phyloP scores from a whole-genome alignment of 1,140 invertebrate species.

The Euborellia annulipes region DNA sequence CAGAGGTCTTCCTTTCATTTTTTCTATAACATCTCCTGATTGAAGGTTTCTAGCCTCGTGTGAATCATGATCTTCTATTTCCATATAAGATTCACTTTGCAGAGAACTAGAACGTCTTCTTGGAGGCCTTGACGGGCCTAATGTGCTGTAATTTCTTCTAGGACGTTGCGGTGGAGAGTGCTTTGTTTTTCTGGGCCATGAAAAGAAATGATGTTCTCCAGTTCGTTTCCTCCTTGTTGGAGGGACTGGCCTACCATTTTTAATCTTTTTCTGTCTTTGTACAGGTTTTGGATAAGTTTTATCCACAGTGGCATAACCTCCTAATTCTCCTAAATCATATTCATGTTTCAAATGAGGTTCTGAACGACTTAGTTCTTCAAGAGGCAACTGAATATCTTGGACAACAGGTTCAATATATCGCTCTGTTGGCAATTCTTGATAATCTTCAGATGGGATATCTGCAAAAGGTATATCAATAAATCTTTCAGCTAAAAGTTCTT shows the following conservation, averaged over 20 bases:
- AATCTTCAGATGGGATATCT: constrained; percentile 3
- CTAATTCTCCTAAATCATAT: constrained; percentile 27
- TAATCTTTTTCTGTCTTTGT: constrained; percentile 17
- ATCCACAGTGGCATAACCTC: constrained; percentile 51
- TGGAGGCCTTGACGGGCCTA: constrained; percentile 39
- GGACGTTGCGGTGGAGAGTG: constrained; percentile 31
- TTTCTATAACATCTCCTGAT: constrained; percentile 52
- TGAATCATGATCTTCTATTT: constrained; percentile 12
- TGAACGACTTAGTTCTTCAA: constrained; percentile 5
- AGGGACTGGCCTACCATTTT: constrained; percentile 33
- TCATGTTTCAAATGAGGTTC: constrained; percentile 19
- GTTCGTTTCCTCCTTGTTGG: constrained; percentile 35
- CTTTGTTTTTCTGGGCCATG: constrained; percentile 26
- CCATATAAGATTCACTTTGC: constrained; percentile 9
- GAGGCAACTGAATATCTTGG: too few relatives aligned
- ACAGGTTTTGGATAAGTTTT: constrained; percentile 2
- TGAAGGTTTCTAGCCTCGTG: constrained; percentile 34
- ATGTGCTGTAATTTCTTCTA: constrained; percentile 47
- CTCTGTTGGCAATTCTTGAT: not conserved
- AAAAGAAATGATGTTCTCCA: constrained; percentile 29
- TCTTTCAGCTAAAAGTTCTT: not conserved
- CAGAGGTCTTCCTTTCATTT: constrained; percentile 62
- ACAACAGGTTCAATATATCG: too few relatives aligned
- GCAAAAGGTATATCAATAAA: too few relatives aligned
- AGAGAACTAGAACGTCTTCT: constrained; percentile 26